A percentile compares a stretch with the other conserved stretches of the same genome.
Evolutionary conservation across 1,140 invertebrate genomes (phyloP).

Genomic region (Hypsibius dujardini): DNA sequence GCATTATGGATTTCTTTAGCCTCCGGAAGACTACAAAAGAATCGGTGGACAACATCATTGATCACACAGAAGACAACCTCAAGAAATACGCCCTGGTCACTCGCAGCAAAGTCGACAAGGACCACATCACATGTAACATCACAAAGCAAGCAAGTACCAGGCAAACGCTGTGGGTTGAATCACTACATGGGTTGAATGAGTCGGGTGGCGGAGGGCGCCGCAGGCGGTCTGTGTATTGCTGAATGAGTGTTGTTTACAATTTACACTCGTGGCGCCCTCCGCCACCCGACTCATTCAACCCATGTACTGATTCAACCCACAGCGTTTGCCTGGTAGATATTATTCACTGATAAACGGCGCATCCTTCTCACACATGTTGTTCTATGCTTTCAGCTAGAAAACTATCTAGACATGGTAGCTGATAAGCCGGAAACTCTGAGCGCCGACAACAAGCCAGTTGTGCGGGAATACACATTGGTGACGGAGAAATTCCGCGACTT

Average conservation of each 20-base stretch:
- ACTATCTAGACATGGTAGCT: neutral
- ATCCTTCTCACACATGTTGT: no score
- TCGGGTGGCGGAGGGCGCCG: no score
- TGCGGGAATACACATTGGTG: no score
- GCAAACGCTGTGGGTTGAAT: no score
- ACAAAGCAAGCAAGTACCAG: neutral
- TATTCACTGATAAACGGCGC: no score
- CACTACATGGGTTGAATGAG: no score
- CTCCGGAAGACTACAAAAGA: neutral
- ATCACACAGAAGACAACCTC: neutral
- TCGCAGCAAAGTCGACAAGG: neutral
- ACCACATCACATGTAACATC: slow-evolving; percentile 1
- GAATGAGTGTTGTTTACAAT: no score
- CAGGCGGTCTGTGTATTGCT: no score
- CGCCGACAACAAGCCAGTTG: neutral
- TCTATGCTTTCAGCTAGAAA: neutral
- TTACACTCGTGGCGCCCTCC: no score
- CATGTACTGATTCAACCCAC: no score
- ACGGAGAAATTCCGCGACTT: neutral
- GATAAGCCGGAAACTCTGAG: neutral
- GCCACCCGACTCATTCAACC: no score
- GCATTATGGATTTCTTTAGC: neutral
- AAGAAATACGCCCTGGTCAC: neutral
- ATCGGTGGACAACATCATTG: neutral
- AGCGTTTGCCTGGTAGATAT: no score